Evolutionary conservation across 2,113 vertebrate species (phyloP).

Genomic region (Irena cyanogastra): DNA sequence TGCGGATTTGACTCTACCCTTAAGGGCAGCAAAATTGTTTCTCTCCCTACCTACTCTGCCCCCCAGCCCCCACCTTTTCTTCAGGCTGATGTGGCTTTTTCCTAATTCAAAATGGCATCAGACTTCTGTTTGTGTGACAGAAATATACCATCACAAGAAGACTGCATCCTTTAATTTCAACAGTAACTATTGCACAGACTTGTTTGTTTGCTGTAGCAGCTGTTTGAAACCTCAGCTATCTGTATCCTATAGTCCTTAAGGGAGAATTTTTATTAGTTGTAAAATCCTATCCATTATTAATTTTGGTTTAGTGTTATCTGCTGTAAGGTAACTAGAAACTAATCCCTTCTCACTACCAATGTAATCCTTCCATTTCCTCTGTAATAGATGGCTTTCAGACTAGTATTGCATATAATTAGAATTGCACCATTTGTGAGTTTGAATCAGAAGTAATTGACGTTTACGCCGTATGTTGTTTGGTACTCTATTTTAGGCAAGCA

Average conservation of each 20-base stretch:
- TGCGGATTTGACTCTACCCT: background rate
- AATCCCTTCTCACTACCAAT: background rate
- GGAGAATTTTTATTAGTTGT: background rate
- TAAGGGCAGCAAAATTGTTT: background rate
- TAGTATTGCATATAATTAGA: background rate
- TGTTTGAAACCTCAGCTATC: background rate
- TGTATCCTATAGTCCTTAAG: background rate
- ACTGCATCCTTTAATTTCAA: background rate
- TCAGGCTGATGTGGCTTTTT: background rate
- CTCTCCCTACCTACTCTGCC: background rate
- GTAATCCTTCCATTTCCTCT: background rate
- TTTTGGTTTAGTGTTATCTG: background rate
- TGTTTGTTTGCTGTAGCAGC: background rate
- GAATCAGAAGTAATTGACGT: background rate
- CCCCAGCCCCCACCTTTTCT: rapidly evolving
- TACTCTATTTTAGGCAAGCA: background rate
- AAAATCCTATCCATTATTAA: background rate
- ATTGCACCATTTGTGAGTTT: background rate
- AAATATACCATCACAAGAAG: background rate
- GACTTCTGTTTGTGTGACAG: background rate
- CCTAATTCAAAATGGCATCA: background rate
- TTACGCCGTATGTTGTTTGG: background rate
- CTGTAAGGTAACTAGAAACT: background rate
- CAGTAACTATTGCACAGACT: background rate
- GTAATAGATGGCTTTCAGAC: background rate